Evolutionary conservation across 1,140 invertebrate genomes (phyloP).

Genomic region (Thaumatotibia leucotreta): DNA sequence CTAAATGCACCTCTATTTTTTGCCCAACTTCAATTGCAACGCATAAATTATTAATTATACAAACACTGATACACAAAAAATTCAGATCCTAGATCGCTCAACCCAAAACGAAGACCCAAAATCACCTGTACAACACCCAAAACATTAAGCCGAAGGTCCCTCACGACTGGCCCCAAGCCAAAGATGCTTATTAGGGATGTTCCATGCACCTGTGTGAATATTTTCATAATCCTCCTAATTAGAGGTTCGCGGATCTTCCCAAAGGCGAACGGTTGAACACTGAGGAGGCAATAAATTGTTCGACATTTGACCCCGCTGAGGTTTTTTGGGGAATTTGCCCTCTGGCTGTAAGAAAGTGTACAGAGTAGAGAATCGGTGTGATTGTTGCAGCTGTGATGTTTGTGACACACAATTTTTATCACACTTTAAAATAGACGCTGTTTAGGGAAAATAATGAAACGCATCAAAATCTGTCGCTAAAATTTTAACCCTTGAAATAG

Average conservation of each 20-base stretch:
- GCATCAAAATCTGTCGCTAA: too few species aligned
- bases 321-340: conserved; percentile 71
- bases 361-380: conserved; percentile 40
- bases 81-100: conserved; percentile 52
- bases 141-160: conserved; percentile 56
- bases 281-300: conserved; percentile 74
- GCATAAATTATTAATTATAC: background rate
- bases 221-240: conserved; percentile 74
- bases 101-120: conserved; percentile 55
- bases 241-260: conserved; percentile 72
- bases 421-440: too few species aligned
- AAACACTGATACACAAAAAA: conserved; percentile 2
- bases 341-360: conserved; percentile 56
- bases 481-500: too few species aligned
- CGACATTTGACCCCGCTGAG: conserved; percentile 72
- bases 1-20: too few species aligned
- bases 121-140: conserved; percentile 68
- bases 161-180: conserved; percentile 69
- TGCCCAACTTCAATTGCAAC: too few species aligned
- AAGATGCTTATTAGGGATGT: conserved; percentile 71
- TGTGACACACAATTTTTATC: too few species aligned
- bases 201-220: conserved; percentile 74
- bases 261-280: conserved; percentile 69
- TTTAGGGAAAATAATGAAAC: too few species aligned
- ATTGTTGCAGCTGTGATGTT: background rate